These are phyloP conservation scores for Thamnophis sirtalis DNA, from an alignment of 2,113 vertebrate species.

Conservation along the genomic window DNA sequence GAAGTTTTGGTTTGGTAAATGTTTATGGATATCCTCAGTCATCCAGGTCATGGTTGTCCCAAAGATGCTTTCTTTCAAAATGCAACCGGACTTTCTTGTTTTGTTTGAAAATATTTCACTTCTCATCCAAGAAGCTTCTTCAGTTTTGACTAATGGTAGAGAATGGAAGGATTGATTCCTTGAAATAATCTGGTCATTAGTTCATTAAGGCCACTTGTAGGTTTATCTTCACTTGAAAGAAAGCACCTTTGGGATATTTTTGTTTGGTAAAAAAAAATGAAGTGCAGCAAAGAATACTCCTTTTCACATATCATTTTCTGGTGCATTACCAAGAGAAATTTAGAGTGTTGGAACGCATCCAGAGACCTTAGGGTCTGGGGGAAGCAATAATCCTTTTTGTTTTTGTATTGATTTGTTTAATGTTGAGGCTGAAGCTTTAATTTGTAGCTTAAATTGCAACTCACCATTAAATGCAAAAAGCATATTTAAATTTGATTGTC, in stretches of 20 bases:
- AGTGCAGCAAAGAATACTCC: not conserved
- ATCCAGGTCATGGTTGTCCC: not conserved
- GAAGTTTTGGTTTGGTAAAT: not conserved
- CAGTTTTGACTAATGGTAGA: not conserved
- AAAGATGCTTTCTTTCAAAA: not conserved
- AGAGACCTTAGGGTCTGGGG: not conserved
- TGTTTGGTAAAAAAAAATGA: not conserved
- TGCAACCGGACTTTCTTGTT: not conserved
- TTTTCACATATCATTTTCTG: not conserved
- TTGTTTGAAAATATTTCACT: not conserved
- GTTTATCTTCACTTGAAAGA: no score
- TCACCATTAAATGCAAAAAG: not conserved
- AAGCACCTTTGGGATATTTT: not conserved
- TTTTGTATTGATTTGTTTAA: constrained; percentile 3
- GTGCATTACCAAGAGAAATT: not conserved
- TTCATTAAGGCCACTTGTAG: no score
- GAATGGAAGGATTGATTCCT: not conserved
- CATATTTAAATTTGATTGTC: not conserved
- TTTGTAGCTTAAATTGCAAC: not conserved
- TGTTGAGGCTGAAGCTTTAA: not conserved
- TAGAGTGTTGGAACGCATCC: not conserved
- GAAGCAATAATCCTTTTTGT: not conserved
- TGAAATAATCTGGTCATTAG: no score
- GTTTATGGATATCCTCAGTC: not conserved
- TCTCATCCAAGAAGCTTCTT: not conserved